phyloP scores from a whole-genome alignment of 2,888 invertebrate genomes.

The Drosophila kanekoi region DNA sequence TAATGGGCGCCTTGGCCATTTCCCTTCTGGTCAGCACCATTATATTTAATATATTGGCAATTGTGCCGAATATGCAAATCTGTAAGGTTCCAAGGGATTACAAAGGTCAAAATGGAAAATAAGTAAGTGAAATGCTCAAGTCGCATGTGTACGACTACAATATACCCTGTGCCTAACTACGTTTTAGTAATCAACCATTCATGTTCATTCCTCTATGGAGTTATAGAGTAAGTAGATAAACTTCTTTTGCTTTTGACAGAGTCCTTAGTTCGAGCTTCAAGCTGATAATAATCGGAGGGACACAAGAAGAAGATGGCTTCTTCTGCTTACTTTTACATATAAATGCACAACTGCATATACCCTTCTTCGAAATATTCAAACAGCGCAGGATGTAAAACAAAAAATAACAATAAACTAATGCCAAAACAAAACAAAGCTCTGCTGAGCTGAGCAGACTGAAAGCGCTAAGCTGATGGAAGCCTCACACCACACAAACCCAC shows the following conservation, averaged over 20 bases:
- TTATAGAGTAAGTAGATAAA: too few relatives aligned
- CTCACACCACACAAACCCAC: neutral
- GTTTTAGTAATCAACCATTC: too few relatives aligned
- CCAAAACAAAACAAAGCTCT: conserved; percentile 10
- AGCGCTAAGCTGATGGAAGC: conserved; percentile 6
- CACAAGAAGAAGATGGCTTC: too few relatives aligned
- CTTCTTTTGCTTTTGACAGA: too few relatives aligned
- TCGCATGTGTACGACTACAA: neutral
- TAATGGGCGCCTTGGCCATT: conserved; percentile 93
- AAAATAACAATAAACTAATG: conserved; percentile 6
- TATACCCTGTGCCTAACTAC: neutral
- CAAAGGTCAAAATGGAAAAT: conserved; percentile 1
- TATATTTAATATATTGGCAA: conserved; percentile 94
- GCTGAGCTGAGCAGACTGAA: neutral
- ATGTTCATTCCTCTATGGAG: too few relatives aligned
- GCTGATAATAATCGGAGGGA: too few relatives aligned
- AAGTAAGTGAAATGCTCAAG: neutral
- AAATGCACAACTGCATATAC: neutral
- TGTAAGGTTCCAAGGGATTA: conserved; percentile 64
- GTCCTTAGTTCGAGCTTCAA: too few relatives aligned
- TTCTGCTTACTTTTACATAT: too few relatives aligned
- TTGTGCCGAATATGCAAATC: conserved; percentile 94
- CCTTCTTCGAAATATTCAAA: neutral
- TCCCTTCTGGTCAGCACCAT: conserved; percentile 93
- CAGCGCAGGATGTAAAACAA: neutral